Evolutionary conservation across 1,140 invertebrate species (phyloP), one percentile per base, ranked within the genome.

Genomic region (Drosophila subobscura): DNA sequence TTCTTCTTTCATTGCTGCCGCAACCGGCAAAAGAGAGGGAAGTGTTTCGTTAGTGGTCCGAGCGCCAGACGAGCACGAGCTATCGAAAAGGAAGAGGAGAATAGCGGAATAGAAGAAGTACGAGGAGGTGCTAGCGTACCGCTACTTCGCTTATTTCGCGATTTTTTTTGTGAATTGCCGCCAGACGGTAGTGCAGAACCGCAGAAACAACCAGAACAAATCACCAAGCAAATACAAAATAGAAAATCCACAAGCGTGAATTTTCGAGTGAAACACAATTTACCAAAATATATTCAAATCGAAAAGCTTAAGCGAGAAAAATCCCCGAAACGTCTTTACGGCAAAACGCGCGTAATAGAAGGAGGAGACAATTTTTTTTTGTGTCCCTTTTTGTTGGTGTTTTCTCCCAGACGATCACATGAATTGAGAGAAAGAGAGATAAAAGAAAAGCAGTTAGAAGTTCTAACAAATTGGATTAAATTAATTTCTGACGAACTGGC

Each of bases 381-480:
- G 66, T 70, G 66, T 70, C 64, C 66, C 66, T 70, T 70, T 68
- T 68, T 70, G 33, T 70, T 70, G 64, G 66, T 68, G 66, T 67
- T 68, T 14, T 53, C 22, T 23, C 14, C 29, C 20, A 8, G 14
- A 20, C 14, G 20, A 40, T 14, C 2, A 47, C 2, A 20, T 20
- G 12, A 29, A 68, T 42, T 45, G 37, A 37, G 50, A 45, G 27
- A 53, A 46, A 46, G 33, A 27, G 58, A 55, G 23, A 41, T 45
- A 60, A 46, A 80, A 44, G 22, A 56, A 57, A 49, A 70, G 33
- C 14, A 60, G 33, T 40, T 40, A 56, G 51, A 63, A 65, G 45
- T 41, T 25, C 54, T 53, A 65, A 25, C 53, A 67, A 78, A 61
- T 63, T 79, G 77, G 77, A 79, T 79, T 79, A 79, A 68, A 53